A percentile compares a stretch with the other conserved stretches of the same genome.
Evolutionary conservation across 2,888 invertebrate species (phyloP).

Genomic region (Antheraea yamamai): DNA sequence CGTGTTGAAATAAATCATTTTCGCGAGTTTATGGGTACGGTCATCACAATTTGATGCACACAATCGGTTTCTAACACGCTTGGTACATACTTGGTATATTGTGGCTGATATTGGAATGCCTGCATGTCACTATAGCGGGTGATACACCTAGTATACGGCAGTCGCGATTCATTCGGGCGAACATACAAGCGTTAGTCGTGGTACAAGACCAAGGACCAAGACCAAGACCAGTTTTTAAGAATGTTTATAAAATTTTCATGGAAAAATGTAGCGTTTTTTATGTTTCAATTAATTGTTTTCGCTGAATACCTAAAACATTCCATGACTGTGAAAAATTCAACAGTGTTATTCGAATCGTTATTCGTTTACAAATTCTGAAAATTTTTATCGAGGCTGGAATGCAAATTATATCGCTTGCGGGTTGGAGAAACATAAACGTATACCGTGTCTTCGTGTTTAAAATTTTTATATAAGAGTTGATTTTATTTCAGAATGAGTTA

Average conservation of each 20-base stretch:
- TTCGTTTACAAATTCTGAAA: background rate
- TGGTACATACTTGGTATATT: no score
- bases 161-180: no score
- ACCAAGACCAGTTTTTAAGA: background rate
- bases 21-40: no score
- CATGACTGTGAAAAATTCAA: background rate
- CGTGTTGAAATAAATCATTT: no score
- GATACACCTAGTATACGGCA: no score
- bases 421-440: background rate
- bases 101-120: no score
- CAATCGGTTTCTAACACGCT: no score
- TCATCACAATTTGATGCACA: no score
- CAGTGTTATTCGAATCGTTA: background rate
- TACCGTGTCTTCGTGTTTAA: background rate
- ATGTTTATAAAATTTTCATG: background rate
- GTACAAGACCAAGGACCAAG: no score
- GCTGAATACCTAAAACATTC: background rate
- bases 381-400: background rate
- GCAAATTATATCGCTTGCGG: background rate
- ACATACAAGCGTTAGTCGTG: background rate
- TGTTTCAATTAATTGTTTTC: background rate
- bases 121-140: no score
- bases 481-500: background rate
- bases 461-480: background rate
- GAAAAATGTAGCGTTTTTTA: background rate